Percentiles rank a stretch among this genome's conserved stretches.
Conservation (phyloP, 2,797 vertebrate genomes). For the Epinephelus awoara region DNA sequence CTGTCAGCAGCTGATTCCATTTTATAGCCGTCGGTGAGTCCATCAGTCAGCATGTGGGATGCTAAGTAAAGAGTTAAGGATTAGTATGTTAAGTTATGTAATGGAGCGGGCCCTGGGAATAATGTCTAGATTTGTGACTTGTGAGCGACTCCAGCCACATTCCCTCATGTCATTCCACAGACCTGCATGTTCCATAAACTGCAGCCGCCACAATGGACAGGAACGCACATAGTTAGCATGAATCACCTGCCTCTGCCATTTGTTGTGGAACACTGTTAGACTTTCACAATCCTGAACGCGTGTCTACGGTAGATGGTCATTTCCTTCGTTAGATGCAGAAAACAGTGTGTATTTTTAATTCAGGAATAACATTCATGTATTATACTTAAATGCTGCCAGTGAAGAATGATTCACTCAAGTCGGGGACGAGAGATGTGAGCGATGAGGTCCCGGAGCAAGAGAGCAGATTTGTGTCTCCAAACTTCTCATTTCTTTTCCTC, state of each 20-base stretch:
- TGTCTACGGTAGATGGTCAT: background rate
- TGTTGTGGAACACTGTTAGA: constrained; percentile 30
- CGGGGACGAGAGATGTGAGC: background rate
- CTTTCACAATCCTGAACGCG: constrained; percentile 19
- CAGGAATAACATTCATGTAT: background rate
- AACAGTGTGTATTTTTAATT: background rate
- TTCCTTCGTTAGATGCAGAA: constrained; percentile 1
- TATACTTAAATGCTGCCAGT: background rate
- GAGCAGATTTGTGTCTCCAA: constrained; percentile 4
- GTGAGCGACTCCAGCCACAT: constrained; percentile 69
- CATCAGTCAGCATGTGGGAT: constrained; percentile 20
- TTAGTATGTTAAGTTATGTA: constrained; percentile 62
- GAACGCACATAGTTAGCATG: constrained; percentile 33
- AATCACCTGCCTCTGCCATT: constrained; percentile 47
- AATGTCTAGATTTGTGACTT: constrained; percentile 68
- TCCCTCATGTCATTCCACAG: constrained; percentile 59
- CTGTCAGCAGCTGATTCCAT: constrained; percentile 48
- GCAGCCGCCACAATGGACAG: constrained; percentile 46
- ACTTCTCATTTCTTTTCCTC: background rate
- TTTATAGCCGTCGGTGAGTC: constrained; percentile 27
- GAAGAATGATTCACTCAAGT: background rate
- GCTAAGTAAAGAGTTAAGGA: constrained; percentile 50
- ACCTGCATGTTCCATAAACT: constrained; percentile 63
- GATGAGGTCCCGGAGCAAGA: constrained; percentile 23
- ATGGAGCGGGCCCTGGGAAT: constrained; percentile 58